Base-by-base conservation (phyloP, 1,140 invertebrate genomes). In the Mya arenaria region DNA sequence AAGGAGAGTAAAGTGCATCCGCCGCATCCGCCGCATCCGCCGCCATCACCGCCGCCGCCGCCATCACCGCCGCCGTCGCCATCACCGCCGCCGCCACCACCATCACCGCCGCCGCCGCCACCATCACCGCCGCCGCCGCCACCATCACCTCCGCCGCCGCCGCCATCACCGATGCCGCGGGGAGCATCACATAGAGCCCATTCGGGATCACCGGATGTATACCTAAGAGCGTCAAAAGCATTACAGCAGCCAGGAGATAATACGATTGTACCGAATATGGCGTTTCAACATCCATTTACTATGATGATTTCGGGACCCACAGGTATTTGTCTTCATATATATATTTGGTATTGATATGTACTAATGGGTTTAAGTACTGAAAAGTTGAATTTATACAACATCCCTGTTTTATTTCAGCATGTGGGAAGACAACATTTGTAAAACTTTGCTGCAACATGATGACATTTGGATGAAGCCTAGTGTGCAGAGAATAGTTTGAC, bases 401-500 rank as follows among this genome's bases (percentile, higher is more conserved):
- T n/a, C n/a, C n/a, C n/a, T n/a, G n/a, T n/a, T n/a, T n/a, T 48
- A 13, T 23, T 68, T 39, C 65, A 19, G 23, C 68, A 8, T 48
- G 41, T 72, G 39, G 48, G 4, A 72, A 72, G 23, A 72, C 68
- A 5, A 72, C 39, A 30, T 52, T 72, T 48, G 68, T 72, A 72
- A 72, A 41, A 32, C 25, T 41, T 23, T 72, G 28, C 30, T 55
- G 48, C 44, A 55, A 23, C 4, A 72, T 30, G 23, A 52, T 4
- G 34, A 17, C 15, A 8, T 3, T 15, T 30, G 15, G 23, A 52
- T 55, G 4, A 41, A 72, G 65, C 65, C 65, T 25, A 36, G 34
- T n/a, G 30, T 55, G 28, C 41, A 78, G 23, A 34, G 65, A 34
- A 75, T 83, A 23, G 19, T 75, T 25, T 83, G 81, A 65, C 55